Conservation (phyloP, 2,113 vertebrate species). For the Phalacrocorax pelagicus region DNA sequence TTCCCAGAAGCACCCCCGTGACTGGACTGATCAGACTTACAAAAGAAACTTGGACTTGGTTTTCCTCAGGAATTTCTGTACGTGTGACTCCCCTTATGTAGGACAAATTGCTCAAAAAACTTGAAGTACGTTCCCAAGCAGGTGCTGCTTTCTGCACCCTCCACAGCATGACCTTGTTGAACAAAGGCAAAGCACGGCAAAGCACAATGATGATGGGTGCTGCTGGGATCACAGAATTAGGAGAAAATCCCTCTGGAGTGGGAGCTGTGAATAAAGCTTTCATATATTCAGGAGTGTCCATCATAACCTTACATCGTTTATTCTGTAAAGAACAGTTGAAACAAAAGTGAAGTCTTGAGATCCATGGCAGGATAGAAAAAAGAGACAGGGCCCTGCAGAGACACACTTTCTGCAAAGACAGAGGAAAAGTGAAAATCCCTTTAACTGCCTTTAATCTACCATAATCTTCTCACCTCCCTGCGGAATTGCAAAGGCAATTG, state of each 20-base stretch:
- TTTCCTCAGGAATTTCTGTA: background rate
- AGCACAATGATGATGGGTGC: background rate
- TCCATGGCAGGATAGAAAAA: background rate
- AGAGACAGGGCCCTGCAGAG: background rate
- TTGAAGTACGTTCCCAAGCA: background rate
- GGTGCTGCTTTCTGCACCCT: background rate
- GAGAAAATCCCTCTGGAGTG: background rate
- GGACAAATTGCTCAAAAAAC: background rate
- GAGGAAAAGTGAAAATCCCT: background rate
- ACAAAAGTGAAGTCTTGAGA: background rate
- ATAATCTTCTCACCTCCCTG: background rate
- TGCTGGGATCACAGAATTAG: background rate
- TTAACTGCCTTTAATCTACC: background rate
- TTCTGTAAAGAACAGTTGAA: background rate
- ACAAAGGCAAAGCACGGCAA: background rate
- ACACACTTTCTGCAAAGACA: background rate
- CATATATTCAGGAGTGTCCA: background rate
- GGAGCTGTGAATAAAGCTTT: background rate
- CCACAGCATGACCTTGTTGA: background rate
- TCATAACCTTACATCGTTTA: background rate
- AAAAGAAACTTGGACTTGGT: background rate
- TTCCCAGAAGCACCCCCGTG: background rate
- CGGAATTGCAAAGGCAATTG: background rate
- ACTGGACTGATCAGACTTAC: background rate
- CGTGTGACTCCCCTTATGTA: background rate